These are phyloP conservation scores for Gastrophysa polygoni DNA, from an alignment of 2,888 invertebrate species.

Conservation along the genomic window DNA sequence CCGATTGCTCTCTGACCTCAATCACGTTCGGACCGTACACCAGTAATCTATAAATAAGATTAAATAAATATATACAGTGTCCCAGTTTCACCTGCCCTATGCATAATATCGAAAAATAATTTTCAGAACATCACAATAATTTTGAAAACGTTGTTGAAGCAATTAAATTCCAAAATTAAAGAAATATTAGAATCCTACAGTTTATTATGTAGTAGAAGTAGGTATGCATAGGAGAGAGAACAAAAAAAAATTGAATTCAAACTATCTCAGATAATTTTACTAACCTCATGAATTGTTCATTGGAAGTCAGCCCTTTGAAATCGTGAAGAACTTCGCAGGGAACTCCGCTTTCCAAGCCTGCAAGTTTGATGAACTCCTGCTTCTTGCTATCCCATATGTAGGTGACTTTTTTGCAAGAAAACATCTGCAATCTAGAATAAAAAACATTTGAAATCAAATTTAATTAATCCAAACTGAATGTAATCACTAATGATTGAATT, in stretches of 20 bases:
- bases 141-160: not conserved
- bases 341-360: constrained; percentile 75
- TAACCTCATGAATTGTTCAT: constrained; percentile 70
- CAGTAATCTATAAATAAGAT: constrained; percentile 63
- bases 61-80: too few species aligned
- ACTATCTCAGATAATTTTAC: too few species aligned
- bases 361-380: constrained; percentile 71
- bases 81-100: too few species aligned
- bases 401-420: constrained; percentile 82
- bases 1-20: constrained; percentile 76
- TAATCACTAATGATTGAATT: too few species aligned
- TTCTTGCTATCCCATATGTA: constrained; percentile 79
- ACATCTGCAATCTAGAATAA: constrained; percentile 61
- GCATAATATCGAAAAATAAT: too few species aligned
- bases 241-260: too few species aligned
- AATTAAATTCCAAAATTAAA: too few species aligned
- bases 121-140: not conserved
- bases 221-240: too few species aligned
- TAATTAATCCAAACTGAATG: not conserved
- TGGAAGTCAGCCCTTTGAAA: constrained; percentile 64
- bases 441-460: not conserved
- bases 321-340: constrained; percentile 69
- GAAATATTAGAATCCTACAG: too few species aligned
- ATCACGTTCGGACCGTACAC: constrained; percentile 88
- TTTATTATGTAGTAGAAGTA: too few species aligned